Percentiles rank a stretch among this genome's conserved stretches.
phyloP scores from a whole-genome alignment of 1,140 invertebrate species.

The Mya arenaria region DNA sequence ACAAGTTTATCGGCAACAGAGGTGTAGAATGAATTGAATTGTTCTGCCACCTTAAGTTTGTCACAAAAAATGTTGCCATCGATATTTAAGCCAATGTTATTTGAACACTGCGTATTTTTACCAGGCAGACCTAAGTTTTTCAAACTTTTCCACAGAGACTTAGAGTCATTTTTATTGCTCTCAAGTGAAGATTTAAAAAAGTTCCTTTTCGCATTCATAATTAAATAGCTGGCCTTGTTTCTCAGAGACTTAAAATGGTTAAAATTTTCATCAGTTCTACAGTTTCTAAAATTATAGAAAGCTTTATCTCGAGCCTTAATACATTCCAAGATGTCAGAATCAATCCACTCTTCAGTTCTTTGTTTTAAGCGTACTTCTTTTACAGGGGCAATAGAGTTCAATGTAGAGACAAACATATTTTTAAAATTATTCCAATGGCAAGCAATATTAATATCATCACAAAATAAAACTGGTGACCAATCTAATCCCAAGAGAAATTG shows the following conservation, averaged over 20 bases:
- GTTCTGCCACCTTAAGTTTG: conserved; percentile 16
- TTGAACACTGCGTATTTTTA: too few relatives aligned
- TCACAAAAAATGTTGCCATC: conserved; percentile 35
- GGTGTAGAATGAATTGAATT: conserved; percentile 29
- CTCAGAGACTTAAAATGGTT: neutral
- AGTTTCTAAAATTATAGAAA: neutral
- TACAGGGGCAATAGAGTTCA: neutral
- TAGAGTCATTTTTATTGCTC: neutral
- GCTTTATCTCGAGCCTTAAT: neutral
- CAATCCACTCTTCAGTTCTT: too few relatives aligned
- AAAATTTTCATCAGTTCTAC: neutral
- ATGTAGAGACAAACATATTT: neutral
- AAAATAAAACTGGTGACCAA: too few relatives aligned
- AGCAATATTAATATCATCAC: conserved; percentile 15
- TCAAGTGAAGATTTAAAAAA: neutral
- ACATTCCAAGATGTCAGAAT: neutral
- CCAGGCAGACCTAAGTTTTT: neutral
- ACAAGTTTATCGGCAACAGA: conserved; percentile 35
- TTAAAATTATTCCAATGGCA: too few relatives aligned
- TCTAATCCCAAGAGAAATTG: too few relatives aligned
- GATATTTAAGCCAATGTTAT: conserved; percentile 31
- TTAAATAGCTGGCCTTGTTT: neutral
- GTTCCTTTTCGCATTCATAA: conserved; percentile 4
- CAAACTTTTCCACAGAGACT: conserved; percentile 2
- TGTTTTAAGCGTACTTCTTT: neutral